Conservation (phyloP, 1,140 invertebrate species). For the Acromyrmex charruanus region DNA sequence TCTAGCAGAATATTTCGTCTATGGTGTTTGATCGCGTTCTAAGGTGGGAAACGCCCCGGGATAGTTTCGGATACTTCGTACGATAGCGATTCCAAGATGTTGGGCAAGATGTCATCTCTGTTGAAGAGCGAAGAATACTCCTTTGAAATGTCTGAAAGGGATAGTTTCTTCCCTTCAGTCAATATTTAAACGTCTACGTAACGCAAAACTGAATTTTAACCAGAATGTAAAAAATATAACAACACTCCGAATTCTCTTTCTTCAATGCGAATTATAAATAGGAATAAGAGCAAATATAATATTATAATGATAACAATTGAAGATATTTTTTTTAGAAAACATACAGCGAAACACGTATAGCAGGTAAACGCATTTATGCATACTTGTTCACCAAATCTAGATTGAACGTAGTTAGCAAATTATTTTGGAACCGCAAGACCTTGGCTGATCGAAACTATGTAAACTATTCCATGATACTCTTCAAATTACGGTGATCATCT, state of each 20-base stretch:
- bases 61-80: slow-evolving; percentile 43
- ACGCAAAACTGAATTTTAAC: neutral
- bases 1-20: slow-evolving; percentile 39
- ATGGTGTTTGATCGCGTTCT: slow-evolving; percentile 53
- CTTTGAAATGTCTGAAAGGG: slow-evolving; percentile 38
- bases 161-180: slow-evolving; percentile 3
- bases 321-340: neutral
- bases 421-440: slow-evolving; percentile 14
- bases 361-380: neutral
- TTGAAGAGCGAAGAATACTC: slow-evolving; percentile 20
- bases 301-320: slow-evolving; percentile 3
- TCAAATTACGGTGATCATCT: neutral
- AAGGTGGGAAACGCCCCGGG: slow-evolving; percentile 45
- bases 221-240: neutral
- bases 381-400: neutral
- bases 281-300: neutral
- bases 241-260: neutral
- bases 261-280: neutral
- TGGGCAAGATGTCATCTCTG: slow-evolving; percentile 37
- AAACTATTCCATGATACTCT: slow-evolving; percentile 18
- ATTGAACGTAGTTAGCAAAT: slow-evolving; percentile 31
- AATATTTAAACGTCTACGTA: slow-evolving; percentile 36
- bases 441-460: slow-evolving; percentile 15
- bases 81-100: slow-evolving; percentile 33
- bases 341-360: neutral